Evolutionary conservation across 2,797 vertebrate genomes (phyloP).

Genomic region (Xenops minutus): DNA sequence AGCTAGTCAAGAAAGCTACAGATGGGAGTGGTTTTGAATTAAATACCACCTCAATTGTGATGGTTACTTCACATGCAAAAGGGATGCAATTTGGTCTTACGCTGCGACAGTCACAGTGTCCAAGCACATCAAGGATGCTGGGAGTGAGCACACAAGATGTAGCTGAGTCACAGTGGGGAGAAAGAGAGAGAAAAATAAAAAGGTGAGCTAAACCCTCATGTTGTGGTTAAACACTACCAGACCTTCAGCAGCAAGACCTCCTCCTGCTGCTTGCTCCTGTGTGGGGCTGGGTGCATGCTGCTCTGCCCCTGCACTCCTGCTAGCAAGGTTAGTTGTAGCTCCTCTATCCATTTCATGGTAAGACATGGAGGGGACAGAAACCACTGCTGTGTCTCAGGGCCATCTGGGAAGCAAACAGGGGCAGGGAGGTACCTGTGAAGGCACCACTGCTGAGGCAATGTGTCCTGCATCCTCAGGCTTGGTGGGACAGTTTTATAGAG

Average conservation of each 20-base stretch:
- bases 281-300: neutral
- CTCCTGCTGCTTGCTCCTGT: neutral
- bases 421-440: neutral
- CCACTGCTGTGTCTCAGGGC: neutral
- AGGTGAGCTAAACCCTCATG: neutral
- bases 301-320: neutral
- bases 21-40: neutral
- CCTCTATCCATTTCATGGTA: neutral
- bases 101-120: neutral
- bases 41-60: neutral
- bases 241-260: neutral
- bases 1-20: neutral
- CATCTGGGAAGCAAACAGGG: neutral
- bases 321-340: neutral
- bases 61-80: neutral
- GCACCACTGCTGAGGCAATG: fast-evolving
- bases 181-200: neutral
- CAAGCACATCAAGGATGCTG: neutral
- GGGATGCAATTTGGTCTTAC: neutral
- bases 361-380: neutral
- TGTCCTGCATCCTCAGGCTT: neutral
- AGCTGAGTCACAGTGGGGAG: neutral
- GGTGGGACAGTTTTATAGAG: neutral
- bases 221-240: neutral
- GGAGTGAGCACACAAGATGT: neutral